Conservation (phyloP, 2,113 vertebrate genomes). For the Lophotis ruficrista region DNA sequence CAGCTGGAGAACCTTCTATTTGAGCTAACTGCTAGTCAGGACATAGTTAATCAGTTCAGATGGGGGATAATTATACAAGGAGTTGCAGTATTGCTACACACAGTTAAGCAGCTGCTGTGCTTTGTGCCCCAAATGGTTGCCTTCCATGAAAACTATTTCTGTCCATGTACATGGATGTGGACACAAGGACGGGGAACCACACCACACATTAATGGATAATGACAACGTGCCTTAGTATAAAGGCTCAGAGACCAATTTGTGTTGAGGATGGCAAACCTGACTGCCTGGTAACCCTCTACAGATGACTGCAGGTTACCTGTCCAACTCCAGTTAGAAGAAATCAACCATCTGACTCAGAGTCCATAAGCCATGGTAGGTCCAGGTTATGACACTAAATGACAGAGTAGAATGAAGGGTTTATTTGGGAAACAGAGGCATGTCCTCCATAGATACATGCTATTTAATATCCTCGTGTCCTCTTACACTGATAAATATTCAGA, state of each 20-base stretch:
- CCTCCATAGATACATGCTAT: neutral
- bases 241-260: neutral
- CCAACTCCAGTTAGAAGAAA: neutral
- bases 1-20: neutral
- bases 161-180: fast-evolving
- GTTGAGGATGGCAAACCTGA: neutral
- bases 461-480: neutral
- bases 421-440: neutral
- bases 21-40: neutral
- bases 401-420: neutral
- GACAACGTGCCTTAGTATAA: neutral
- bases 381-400: neutral
- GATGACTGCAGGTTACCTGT: neutral
- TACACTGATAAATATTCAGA: neutral
- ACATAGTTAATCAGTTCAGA: neutral
- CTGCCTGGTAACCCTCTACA: neutral
- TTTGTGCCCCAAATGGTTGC: neutral
- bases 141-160: neutral
- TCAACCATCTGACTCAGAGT: neutral
- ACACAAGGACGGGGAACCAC: neutral
- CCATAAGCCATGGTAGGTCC: neutral
- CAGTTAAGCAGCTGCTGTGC: neutral
- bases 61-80: neutral
- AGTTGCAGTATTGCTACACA: neutral
- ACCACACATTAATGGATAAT: neutral